Base-by-base conservation (phyloP, 2,888 invertebrate species). In the Resseliella maxima region DNA sequence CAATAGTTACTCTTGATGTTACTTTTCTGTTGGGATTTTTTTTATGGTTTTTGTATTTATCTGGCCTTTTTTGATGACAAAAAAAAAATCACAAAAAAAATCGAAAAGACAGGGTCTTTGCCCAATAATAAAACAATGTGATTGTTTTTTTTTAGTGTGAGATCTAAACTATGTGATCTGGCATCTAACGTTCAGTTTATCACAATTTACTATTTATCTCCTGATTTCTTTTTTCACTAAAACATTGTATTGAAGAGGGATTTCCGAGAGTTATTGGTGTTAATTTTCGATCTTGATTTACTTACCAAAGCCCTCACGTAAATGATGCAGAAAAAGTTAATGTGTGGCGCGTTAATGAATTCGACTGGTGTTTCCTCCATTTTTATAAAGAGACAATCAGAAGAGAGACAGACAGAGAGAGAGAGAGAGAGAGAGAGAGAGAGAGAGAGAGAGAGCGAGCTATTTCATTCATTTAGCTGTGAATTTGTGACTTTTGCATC, bases 201-300 rank as follows among this genome's bases (percentile, higher is more conserved):
- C 72, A 72, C 72, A 72, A 31, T 35, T 59, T 59, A 59, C 59
- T n/a, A 8, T n/a, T 59, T n/a, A 59, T 59, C 59, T 59, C 5
- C 15, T 59, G 50, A 3, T 50, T 50, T 6, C 15, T 5, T 72
- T 59, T 59, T 24, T 10, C 72, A 72, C 2, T 72, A 35, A 72
- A 50, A 21, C 10, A 72, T 72, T n/a, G n/a, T n/a, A n/a, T n/a
- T n/a, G 15, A 72, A 72, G 35, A 72, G 72, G 72, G 72, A 72
- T 72, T 72, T 72, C 15, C 31, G 31, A 35, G 31, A 31, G 72
- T 72, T 72, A 72, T 72, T 72, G 72, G 72, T 72, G 72, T 72
- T 72, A 72, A 72, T 72, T 72, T 72, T 72, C 72, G 72, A 72
- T 72, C 31, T 31, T 72, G 72, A 72, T 72, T 72, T 72, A 72